phyloP scores from a whole-genome alignment of 2,113 vertebrate genomes.

The Caranx ignobilis region DNA sequence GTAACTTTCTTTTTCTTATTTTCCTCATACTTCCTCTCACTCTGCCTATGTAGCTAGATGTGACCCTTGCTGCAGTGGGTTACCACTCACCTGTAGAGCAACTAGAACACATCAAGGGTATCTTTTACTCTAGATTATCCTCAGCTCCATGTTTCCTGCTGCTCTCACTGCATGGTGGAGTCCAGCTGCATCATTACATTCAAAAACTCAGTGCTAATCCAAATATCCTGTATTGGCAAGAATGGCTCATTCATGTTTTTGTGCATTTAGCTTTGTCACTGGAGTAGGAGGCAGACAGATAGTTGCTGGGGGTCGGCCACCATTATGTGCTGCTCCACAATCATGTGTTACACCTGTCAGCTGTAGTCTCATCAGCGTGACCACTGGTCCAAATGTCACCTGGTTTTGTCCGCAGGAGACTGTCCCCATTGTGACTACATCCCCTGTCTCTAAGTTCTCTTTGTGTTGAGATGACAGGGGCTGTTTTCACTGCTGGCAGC shows the following conservation, averaged over 20 bases:
- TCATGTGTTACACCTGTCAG: conserved; percentile 77
- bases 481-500: conserved; percentile 65
- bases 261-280: background rate
- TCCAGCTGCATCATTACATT: conserved; percentile 75
- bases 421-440: conserved; percentile 29
- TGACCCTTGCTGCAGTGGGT: background rate
- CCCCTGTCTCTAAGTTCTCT: conserved; percentile 4
- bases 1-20: background rate
- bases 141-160: conserved; percentile 41
- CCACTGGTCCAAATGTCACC: conserved; percentile 26
- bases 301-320: conserved; percentile 73
- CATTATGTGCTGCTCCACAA: conserved; percentile 79
- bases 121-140: background rate
- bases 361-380: conserved; percentile 69
- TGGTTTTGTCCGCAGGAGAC: conserved; percentile 24
- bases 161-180: conserved; percentile 72
- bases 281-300: conserved; percentile 65
- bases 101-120: background rate
- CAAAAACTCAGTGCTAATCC: conserved; percentile 18
- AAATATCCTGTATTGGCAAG: background rate
- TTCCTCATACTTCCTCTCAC: background rate
- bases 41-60: conserved; percentile 8
- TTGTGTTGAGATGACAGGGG: conserved; percentile 34
- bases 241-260: background rate
- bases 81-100: background rate